phyloP scores from a whole-genome alignment of 2,888 invertebrate genomes.

The Chymomyza caudatula region DNA sequence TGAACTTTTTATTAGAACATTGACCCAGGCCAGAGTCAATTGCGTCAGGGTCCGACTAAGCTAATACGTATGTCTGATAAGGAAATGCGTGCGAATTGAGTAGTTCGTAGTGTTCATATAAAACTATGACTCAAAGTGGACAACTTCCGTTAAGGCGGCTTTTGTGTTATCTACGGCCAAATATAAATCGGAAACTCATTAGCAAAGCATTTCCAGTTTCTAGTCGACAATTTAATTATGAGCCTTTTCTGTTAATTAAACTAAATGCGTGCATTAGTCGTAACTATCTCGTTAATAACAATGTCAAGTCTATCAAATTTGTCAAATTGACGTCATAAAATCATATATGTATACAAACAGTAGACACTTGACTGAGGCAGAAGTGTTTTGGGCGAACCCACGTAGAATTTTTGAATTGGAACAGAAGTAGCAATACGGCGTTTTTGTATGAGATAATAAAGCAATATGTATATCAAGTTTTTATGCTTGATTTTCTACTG shows the following conservation, averaged over 20 bases:
- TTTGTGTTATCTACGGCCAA: neutral
- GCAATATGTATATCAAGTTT: too few species aligned
- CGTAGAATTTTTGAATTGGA: too few species aligned
- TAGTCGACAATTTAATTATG: slow-evolving; percentile 3
- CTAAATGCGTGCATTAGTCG: neutral
- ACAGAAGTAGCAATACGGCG: too few species aligned
- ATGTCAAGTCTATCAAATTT: neutral
- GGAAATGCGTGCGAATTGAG: neutral
- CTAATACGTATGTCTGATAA: neutral
- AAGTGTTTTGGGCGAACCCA: too few species aligned
- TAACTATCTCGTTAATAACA: neutral
- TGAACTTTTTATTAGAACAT: slow-evolving; percentile 66
- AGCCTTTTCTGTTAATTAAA: neutral
- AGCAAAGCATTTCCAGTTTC: neutral
- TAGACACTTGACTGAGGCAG: too few species aligned
- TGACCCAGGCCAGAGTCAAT: slow-evolving; percentile 46
- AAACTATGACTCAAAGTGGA: neutral
- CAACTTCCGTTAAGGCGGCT: neutral
- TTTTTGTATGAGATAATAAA: too few species aligned
- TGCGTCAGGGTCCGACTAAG: neutral
- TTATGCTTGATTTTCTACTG: too few species aligned
- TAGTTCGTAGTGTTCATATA: neutral
- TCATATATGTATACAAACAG: too few species aligned
- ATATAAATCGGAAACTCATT: neutral
- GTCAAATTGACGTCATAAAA: neutral